Evolutionary conservation across 2,113 vertebrate species (phyloP).

Genomic region (Panurus biarmicus): DNA sequence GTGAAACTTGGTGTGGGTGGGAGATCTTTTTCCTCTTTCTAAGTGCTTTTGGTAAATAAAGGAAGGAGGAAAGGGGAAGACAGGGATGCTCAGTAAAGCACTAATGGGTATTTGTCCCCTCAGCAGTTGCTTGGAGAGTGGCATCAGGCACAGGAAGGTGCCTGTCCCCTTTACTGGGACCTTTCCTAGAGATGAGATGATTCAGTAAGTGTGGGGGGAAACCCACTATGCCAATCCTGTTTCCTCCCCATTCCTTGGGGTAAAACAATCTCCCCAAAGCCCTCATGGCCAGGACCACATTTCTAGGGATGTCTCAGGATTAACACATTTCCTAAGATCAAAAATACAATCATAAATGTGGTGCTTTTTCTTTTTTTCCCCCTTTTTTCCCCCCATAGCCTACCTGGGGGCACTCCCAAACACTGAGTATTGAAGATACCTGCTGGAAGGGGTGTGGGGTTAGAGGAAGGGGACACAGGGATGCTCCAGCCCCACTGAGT

Average conservation of each 20-base stretch:
- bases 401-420: not conserved
- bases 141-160: not conserved
- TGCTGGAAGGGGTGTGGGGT: rapidly evolving
- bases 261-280: not conserved
- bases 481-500: not conserved
- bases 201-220: not conserved
- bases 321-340: not conserved
- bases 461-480: not conserved
- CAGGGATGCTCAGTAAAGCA: not conserved
- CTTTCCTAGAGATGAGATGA: not conserved
- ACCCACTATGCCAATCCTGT: not conserved
- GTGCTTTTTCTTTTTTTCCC: rapidly evolving
- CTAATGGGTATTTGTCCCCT: not conserved
- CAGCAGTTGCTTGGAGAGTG: not conserved
- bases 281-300: not conserved
- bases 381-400: rapidly evolving
- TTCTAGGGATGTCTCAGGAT: not conserved
- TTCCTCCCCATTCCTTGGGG: not conserved
- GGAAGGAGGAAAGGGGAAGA: no score
- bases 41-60: not conserved
- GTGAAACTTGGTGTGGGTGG: not conserved
- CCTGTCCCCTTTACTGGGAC: not conserved
- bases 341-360: not conserved
- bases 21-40: not conserved
- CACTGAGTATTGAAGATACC: not conserved